Evolutionary conservation across 2,888 invertebrate genomes (phyloP), one percentile per base, ranked within the genome.

Genomic region (Xestia c-nigrum): DNA sequence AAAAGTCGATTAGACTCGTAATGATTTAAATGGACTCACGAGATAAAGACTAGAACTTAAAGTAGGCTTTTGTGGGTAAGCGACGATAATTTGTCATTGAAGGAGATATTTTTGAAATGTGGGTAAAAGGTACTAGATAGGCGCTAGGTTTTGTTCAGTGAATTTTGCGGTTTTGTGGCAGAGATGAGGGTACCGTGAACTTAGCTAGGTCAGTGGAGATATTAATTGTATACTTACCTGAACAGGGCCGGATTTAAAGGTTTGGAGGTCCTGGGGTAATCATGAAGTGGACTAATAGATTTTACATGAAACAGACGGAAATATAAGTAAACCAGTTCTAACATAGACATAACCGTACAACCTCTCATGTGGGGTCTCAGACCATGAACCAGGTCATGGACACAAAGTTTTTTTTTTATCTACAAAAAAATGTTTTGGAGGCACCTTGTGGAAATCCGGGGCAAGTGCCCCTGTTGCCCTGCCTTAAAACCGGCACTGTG

Each of bases 1-100:
- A 61, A 76, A 71, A 76, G 78, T 82, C 83, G 69, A 85, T 81
- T 85, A 81, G 74, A 83, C 72, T 72, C 65, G 73, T 85, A 87
- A 87, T 88, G 76, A 84, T 82, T 83, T 85, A 82, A 87, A 87
- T 85, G 83, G 74, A 70, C 74, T 76, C 70, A 66, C 19, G 73
- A 81, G 80, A 88, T 83, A 81, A 83, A 82, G 68, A 67, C 70
- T 77, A 75, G 64, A 70, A 85, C 74, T 81, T 81, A 59, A 70
- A 82, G 73, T 69, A 69, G 73, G 74, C 64, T 72, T 86, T 85
- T 83, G 80, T 78, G 71, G 73, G 19, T 71, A 77, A 83, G 72
- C 69, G 74, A 16, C 12, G 66, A 68, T 63, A 69, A 86, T 86
- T 88, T 86, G 78, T 88, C 80, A 75, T 61, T 74, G 64, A 55